Conservation (phyloP, 2,113 vertebrate genomes). For the Nothocercus julius region DNA sequence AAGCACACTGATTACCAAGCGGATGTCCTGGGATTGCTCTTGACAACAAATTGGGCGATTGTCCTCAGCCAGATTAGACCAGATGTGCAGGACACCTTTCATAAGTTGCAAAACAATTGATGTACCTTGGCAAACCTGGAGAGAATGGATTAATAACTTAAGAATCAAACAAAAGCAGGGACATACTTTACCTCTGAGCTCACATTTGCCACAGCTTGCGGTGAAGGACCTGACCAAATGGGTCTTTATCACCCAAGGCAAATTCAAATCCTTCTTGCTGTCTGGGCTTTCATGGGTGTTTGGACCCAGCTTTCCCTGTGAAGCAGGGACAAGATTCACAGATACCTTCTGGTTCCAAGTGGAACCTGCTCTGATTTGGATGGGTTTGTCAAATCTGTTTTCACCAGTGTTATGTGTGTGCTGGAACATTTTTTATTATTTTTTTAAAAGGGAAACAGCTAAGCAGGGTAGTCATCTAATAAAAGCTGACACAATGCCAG, state of each 20-base stretch:
- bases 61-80: not conserved
- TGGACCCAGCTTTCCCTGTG: not conserved
- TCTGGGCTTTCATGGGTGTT: not conserved
- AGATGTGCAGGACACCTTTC: constrained; percentile 22
- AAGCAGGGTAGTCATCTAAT: not conserved
- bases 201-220: not conserved
- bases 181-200: too few species aligned
- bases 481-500: not conserved
- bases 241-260: not conserved
- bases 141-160: not conserved
- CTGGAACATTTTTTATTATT: not conserved
- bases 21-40: not conserved
- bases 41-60: not conserved
- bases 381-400: fast-evolving
- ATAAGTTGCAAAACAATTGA: not conserved
- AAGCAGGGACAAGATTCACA: not conserved
- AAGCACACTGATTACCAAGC: not conserved
- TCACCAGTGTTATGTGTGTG: fast-evolving
- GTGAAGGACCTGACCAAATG: not conserved
- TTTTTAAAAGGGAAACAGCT: not conserved
- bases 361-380: fast-evolving
- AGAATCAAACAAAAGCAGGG: not conserved
- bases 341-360: not conserved
- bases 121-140: not conserved
- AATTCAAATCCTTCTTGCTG: not conserved